These are phyloP conservation scores for Okapia johnstoni DNA, from an alignment of 2,113 vertebrate genomes.

Conservation along the genomic window DNA sequence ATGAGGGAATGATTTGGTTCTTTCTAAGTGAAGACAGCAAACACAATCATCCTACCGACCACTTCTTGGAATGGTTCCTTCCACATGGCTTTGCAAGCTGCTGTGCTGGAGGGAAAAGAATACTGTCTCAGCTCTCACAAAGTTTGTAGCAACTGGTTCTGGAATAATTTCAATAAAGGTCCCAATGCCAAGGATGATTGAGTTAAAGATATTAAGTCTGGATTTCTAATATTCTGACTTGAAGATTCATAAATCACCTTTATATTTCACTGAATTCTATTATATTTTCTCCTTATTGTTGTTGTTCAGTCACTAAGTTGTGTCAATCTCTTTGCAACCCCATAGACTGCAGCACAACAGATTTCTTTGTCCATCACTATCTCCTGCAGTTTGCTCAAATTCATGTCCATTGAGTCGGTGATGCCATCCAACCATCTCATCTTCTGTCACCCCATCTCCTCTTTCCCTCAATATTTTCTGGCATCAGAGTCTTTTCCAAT, in stretches of 20 bases:
- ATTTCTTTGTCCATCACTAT: neutral
- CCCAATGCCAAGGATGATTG: neutral
- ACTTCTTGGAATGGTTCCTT: neutral
- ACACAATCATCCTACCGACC: neutral
- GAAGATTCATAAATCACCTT: slow-evolving; percentile 42
- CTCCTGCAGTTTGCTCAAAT: neutral
- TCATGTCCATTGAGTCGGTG: neutral
- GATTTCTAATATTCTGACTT: slow-evolving; percentile 42
- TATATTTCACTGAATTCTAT: slow-evolving; percentile 34
- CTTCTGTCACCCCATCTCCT: neutral
- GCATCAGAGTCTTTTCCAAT: neutral
- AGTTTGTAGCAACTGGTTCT: neutral
- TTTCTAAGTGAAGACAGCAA: slow-evolving; percentile 7
- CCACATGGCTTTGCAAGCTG: neutral
- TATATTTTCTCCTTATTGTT: slow-evolving; percentile 32
- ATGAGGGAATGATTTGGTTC: neutral
- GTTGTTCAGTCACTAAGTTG: neutral
- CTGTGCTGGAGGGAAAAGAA: neutral
- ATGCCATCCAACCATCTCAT: neutral
- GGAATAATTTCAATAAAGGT: slow-evolving; percentile 35
- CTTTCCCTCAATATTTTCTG: neutral
- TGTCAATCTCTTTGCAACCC: neutral
- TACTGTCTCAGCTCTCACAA: slow-evolving; percentile 33
- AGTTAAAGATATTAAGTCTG: slow-evolving; percentile 40
- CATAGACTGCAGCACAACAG: neutral